A percentile compares a stretch with the other conserved stretches of the same genome.
These are phyloP conservation scores for Enteromius unitaeniatus DNA, from an alignment of 2,797 vertebrate genomes.

Conservation along the genomic window DNA sequence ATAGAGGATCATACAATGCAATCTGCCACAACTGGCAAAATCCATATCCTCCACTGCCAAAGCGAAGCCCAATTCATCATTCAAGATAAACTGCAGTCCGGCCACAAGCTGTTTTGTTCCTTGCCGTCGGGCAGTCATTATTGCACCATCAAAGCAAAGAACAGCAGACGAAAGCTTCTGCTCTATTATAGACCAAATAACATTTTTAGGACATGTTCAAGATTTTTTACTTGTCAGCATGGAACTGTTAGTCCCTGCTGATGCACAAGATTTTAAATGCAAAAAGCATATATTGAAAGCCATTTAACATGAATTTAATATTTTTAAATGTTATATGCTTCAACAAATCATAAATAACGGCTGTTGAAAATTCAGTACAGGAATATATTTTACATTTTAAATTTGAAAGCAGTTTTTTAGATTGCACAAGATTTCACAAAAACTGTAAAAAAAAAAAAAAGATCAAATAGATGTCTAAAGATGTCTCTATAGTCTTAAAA, in stretches of 20 bases:
- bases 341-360: not conserved
- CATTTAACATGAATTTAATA: not conserved
- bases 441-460: not conserved
- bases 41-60: conserved; percentile 8
- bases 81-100: not conserved
- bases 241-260: not conserved
- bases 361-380: not conserved
- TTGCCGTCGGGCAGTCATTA: not conserved
- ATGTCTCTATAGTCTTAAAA: not conserved
- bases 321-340: not conserved
- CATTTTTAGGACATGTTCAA: not conserved
- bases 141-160: conserved; percentile 4
- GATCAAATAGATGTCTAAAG: not conserved
- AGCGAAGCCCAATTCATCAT: not conserved
- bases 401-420: not conserved
- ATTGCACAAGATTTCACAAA: not conserved
- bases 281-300: not conserved
- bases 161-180: not conserved
- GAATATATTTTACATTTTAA: not conserved
- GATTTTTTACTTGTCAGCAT: conserved; percentile 1
- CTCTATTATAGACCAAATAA: not conserved
- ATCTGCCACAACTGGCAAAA: conserved; percentile 11
- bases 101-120: conserved; percentile 23
- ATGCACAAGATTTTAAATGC: not conserved
- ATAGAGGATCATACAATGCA: not conserved